Evolutionary conservation across 2,888 invertebrate species (phyloP).

Genomic region (Syritta pipiens): DNA sequence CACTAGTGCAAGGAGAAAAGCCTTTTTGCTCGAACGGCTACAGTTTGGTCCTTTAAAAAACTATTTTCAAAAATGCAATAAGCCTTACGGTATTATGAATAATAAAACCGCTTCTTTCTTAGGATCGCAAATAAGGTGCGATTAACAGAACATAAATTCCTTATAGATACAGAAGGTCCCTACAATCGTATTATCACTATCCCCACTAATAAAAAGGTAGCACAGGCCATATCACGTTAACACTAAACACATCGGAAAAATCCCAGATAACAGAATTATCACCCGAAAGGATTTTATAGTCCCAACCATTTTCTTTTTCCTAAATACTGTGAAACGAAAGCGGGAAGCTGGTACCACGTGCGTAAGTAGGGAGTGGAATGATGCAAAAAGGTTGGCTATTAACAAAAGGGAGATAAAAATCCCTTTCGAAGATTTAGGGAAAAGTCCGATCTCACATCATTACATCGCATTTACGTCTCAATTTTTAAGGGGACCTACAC

Average conservation of each 20-base stretch:
- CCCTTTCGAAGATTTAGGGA: slow-evolving; percentile 59
- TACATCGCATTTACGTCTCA: slow-evolving; percentile 64
- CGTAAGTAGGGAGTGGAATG: slow-evolving; percentile 24
- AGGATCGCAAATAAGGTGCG: slow-evolving; percentile 35
- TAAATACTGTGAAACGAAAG: slow-evolving; percentile 45
- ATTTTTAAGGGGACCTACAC: slow-evolving; percentile 45
- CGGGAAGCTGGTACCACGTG: slow-evolving; percentile 34
- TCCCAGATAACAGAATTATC: slow-evolving; percentile 65
- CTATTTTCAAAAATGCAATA: slow-evolving; percentile 17
- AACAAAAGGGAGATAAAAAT: slow-evolving; percentile 59
- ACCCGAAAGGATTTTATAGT: slow-evolving; percentile 63
- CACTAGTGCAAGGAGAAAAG: no score
- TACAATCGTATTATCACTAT: slow-evolving; percentile 38
- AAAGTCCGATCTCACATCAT: slow-evolving; percentile 65
- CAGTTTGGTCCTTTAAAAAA: no score
- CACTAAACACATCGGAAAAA: slow-evolving; percentile 60
- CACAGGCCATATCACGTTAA: slow-evolving; percentile 40
- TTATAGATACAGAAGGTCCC: slow-evolving; percentile 16
- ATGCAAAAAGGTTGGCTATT: slow-evolving; percentile 66
- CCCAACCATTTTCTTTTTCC: slow-evolving; percentile 47
- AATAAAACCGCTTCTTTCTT: slow-evolving; percentile 14
- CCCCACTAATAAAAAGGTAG: slow-evolving; percentile 42
- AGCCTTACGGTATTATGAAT: slow-evolving; percentile 12
- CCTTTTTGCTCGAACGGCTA: no score
- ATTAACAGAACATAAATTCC: slow-evolving; percentile 40